A percentile compares a stretch with the other conserved stretches of the same genome.
phyloP scores from a whole-genome alignment of 2,113 vertebrate species.

The Gnathonemus longibarbis region DNA sequence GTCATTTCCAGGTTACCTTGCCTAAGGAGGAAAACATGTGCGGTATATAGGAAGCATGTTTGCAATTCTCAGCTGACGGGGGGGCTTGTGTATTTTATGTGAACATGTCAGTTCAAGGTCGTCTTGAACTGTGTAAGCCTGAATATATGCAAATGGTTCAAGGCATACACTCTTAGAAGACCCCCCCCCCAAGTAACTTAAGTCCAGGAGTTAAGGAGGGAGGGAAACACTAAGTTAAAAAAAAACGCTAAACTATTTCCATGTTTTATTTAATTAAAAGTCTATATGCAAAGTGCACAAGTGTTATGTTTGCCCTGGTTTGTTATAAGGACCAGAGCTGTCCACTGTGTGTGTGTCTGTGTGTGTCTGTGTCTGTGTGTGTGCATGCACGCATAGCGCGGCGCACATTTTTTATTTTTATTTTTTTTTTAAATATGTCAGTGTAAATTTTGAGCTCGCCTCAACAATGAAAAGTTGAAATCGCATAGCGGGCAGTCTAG shows the following conservation, averaged over 20 bases:
- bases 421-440: background rate
- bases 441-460: conserved; percentile 3
- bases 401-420: background rate
- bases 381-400: background rate
- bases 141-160: conserved; percentile 27
- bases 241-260: background rate
- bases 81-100: conserved; percentile 45
- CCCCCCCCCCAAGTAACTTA: conserved; percentile 27
- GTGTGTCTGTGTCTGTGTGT: background rate
- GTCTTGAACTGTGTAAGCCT: conserved; percentile 39
- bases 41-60: conserved; percentile 28
- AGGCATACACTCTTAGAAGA: conserved; percentile 11
- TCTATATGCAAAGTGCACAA: conserved; percentile 29
- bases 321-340: background rate
- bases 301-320: conserved; percentile 32
- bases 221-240: conserved; percentile 36
- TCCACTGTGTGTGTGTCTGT: background rate
- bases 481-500: conserved; percentile 6
- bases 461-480: conserved; percentile 14
- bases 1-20: conserved; percentile 49
- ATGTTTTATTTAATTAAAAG: conserved; percentile 43
- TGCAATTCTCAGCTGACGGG: conserved; percentile 23
- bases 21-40: conserved; percentile 18
- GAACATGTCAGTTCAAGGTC: conserved; percentile 39
- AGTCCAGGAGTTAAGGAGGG: conserved; percentile 25